These are phyloP conservation scores for Lasioglossum calceatum DNA, from an alignment of 2,888 invertebrate genomes.

Conservation along the genomic window DNA sequence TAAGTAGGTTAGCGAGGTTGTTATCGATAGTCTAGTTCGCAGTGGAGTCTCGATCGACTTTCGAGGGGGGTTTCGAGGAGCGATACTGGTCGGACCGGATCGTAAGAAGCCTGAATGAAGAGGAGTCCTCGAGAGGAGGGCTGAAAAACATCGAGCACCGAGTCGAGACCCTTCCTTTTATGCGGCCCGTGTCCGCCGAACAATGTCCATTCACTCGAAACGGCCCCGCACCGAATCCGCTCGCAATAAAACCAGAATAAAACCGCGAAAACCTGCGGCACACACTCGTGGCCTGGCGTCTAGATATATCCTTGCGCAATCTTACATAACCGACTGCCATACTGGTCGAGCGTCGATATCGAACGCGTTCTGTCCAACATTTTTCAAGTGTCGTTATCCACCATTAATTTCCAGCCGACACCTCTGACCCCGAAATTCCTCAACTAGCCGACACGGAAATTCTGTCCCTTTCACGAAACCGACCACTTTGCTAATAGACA, in stretches of 20 bases:
- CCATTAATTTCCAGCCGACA: background rate
- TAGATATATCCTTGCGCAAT: background rate
- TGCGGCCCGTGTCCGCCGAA: slow-evolving; percentile 43
- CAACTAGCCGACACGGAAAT: background rate
- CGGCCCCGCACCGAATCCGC: slow-evolving; percentile 49
- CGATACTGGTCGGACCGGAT: slow-evolving; percentile 76
- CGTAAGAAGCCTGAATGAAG: slow-evolving; percentile 74
- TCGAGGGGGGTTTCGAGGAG: slow-evolving; percentile 59
- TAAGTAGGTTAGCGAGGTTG: slow-evolving; percentile 57
- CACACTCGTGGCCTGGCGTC: background rate
- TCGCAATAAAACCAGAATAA: slow-evolving; percentile 48
- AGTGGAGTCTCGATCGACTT: slow-evolving; percentile 67
- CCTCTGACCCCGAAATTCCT: background rate
- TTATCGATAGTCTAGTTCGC: slow-evolving; percentile 54
- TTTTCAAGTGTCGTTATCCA: background rate
- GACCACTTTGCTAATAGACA: background rate
- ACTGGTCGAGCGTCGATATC: background rate
- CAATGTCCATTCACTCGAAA: slow-evolving; percentile 67
- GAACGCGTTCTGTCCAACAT: background rate
- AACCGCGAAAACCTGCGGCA: slow-evolving; percentile 5
- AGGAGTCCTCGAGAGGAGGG: slow-evolving; percentile 60
- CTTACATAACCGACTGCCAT: background rate
- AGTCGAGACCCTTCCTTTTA: slow-evolving; percentile 45
- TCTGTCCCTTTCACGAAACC: background rate
- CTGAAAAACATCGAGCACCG: slow-evolving; percentile 62